A percentile compares a stretch with the other conserved stretches of the same genome.
Conservation (phyloP, 2,888 invertebrate genomes). For the Petrophora chlorosata region DNA sequence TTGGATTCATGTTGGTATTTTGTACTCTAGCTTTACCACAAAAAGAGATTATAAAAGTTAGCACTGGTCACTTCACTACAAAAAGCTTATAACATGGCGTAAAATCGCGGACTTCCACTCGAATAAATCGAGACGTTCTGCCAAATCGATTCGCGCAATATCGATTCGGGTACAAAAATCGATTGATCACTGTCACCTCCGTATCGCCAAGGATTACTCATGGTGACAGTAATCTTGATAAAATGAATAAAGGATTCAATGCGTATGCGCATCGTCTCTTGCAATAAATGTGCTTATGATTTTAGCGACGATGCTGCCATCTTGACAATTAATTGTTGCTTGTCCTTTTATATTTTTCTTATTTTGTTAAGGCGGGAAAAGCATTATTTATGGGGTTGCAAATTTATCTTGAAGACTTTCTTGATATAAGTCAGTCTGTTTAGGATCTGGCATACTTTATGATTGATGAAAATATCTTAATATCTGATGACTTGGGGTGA, state of each 20-base stretch:
- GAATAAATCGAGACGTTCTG: conserved; percentile 49
- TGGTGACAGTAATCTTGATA: conserved; percentile 71
- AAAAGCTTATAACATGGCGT: conserved; percentile 13
- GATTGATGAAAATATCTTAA: no score
- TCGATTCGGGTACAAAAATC: conserved; percentile 59
- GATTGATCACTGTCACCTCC: conserved; percentile 70
- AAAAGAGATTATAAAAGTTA: no score
- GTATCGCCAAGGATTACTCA: conserved; percentile 70
- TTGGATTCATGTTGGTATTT: no score
- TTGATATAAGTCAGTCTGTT: no score
- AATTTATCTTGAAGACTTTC: no score
- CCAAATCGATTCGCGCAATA: conserved; percentile 46
- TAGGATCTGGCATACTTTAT: no score
- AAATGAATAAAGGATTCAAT: conserved; percentile 47
- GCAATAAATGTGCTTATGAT: conserved; percentile 32
- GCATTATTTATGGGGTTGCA: no score
- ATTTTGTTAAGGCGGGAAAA: no score
- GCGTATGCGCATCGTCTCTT: conserved; percentile 40
- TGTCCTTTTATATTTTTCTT: conserved; percentile 3
- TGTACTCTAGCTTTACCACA: no score
- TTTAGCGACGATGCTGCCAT: conserved; percentile 30
- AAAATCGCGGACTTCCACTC: conserved; percentile 48
- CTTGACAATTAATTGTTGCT: conserved; percentile 28
- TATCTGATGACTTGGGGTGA: no score
- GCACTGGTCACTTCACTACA: no score